Conservation (phyloP, 2,888 invertebrate species). For the Cylloceria caligata region DNA sequence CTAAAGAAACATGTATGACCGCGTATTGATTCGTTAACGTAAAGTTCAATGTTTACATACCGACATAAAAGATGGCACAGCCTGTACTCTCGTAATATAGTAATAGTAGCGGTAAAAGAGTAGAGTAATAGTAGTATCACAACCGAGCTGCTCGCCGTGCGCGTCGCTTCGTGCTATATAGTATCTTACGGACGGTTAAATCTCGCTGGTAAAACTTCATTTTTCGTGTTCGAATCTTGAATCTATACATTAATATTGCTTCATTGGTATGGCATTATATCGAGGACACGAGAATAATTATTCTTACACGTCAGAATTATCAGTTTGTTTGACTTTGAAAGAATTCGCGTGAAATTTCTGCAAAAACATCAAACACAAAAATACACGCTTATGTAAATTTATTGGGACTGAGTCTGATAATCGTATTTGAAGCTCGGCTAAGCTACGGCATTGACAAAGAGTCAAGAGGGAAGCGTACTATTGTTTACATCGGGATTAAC, state of each 20-base stretch:
- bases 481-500: constrained; percentile 40
- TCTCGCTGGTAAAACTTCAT: constrained; percentile 33
- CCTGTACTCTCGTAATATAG: constrained; percentile 16
- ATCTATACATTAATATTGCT: constrained; percentile 50
- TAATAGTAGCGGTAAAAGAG: constrained; percentile 7
- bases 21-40: too few relatives aligned
- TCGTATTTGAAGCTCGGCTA: constrained; percentile 6
- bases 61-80: too few relatives aligned
- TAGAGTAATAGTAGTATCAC: constrained; percentile 56
- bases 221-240: neutral
- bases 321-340: neutral
- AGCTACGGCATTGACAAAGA: constrained; percentile 6
- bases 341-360: constrained; percentile 20
- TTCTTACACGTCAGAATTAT: neutral
- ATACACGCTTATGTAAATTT: neutral
- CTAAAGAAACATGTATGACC: too few relatives aligned
- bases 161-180: constrained; percentile 29
- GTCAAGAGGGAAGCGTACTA: constrained; percentile 2
- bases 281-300: constrained; percentile 22
- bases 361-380: neutral
- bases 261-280: constrained; percentile 24
- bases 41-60: too few relatives aligned
- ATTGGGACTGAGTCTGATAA: neutral
- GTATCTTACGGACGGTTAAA: constrained; percentile 51
- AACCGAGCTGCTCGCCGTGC: constrained; percentile 51